A percentile compares a stretch with the other conserved stretches of the same genome.
phyloP scores from a whole-genome alignment of 1,140 invertebrate genomes.

The Drosophila jambulina region DNA sequence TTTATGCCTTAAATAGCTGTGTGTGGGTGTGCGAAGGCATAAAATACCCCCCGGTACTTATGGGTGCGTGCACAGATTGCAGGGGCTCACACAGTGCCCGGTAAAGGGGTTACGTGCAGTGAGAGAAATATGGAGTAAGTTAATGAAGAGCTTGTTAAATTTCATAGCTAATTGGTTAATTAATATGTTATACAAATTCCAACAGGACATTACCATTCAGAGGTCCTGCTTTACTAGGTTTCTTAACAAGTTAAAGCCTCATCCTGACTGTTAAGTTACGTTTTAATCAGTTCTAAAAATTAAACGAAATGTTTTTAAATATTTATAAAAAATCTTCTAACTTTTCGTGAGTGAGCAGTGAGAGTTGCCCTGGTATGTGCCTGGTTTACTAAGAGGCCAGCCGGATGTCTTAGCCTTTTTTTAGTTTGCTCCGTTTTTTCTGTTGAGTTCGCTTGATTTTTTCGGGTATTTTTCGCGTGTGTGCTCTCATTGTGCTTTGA shows the following conservation, averaged over 20 bases:
- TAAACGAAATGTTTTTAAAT: background rate
- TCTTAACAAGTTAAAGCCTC: background rate
- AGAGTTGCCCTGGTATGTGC: conserved; percentile 51
- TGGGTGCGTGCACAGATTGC: conserved; percentile 14
- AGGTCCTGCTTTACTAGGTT: background rate
- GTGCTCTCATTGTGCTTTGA: conserved; percentile 45
- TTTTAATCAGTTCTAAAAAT: background rate
- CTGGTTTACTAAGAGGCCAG: conserved; percentile 44
- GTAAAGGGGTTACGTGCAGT: conserved; percentile 1
- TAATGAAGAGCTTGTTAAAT: background rate
- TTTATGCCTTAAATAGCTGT: conserved; percentile 33
- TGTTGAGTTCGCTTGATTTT: conserved; percentile 33
- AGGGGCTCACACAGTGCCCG: background rate
- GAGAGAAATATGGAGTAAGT: background rate
- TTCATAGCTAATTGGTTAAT: background rate
- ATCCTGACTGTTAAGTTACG: background rate
- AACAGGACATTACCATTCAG: too few relatives aligned
- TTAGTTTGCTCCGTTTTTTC: conserved; percentile 13
- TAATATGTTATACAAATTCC: background rate
- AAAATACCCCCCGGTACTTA: conserved; percentile 13
- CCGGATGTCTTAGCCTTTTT: conserved; percentile 25
- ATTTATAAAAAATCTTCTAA: background rate
- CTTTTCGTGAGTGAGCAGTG: background rate
- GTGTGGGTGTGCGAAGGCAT: conserved; percentile 11
- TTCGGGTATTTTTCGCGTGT: conserved; percentile 16